Conservation (phyloP, 2,888 invertebrate genomes). For the Plagodis dolabraria region DNA sequence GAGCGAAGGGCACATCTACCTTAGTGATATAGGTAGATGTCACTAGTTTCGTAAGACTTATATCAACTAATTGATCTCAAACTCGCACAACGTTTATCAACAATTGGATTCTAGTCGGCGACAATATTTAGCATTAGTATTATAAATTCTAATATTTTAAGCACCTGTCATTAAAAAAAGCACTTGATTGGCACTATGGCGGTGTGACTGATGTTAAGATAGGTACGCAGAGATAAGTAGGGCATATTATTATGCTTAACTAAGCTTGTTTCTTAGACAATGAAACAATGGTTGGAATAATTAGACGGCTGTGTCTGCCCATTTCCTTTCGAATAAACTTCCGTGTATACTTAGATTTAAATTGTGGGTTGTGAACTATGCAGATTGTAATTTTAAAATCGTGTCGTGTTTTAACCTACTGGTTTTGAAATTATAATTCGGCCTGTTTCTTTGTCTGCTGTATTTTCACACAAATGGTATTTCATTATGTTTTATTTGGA, state of each 20-base stretch:
- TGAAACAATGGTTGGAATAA: slow-evolving; percentile 55
- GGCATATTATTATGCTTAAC: slow-evolving; percentile 7
- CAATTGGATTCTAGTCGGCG: not conserved
- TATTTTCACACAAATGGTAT: not conserved
- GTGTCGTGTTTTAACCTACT: slow-evolving; percentile 15
- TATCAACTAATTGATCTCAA: too few relatives aligned
- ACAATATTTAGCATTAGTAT: slow-evolving; percentile 7
- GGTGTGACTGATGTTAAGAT: slow-evolving; percentile 18
- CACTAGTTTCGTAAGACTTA: too few relatives aligned
- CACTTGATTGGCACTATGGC: slow-evolving; percentile 22
- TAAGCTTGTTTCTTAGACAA: slow-evolving; percentile 44
- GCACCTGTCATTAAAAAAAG: slow-evolving; percentile 15
- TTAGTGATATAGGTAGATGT: too few relatives aligned
- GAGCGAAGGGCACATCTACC: too few relatives aligned
- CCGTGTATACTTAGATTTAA: slow-evolving; percentile 34
- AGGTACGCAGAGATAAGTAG: slow-evolving; percentile 8
- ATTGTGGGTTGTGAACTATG: slow-evolving; percentile 9
- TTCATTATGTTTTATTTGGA: not conserved
- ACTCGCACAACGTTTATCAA: too few relatives aligned
- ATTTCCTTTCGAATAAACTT: slow-evolving; percentile 54
- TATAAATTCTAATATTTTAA: slow-evolving; percentile 25
- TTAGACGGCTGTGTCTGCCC: slow-evolving; percentile 43
- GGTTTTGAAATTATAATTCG: not conserved
- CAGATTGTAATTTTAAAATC: slow-evolving; percentile 23
- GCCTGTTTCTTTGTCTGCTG: not conserved